These are phyloP conservation scores for Argyrosomus regius DNA, from an alignment of 2,797 vertebrate species.

Conservation along the genomic window DNA sequence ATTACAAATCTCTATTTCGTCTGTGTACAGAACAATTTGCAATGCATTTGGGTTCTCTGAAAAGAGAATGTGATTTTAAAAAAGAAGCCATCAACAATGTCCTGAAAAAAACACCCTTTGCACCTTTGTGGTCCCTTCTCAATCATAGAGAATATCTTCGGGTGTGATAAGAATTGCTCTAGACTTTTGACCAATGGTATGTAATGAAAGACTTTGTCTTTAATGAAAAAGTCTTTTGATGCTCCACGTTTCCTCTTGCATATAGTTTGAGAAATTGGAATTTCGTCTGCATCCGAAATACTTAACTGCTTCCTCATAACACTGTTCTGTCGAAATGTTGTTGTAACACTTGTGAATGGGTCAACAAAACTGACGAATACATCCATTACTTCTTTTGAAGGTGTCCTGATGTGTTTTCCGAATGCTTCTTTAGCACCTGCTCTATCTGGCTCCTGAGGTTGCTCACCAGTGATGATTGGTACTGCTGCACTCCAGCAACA, in stretches of 20 bases:
- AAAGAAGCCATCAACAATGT: no score
- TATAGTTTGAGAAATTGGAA: conserved; percentile 6
- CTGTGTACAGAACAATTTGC: no score
- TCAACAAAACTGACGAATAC: conserved; percentile 15
- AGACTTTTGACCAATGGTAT: conserved; percentile 46
- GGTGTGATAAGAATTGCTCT: conserved; percentile 43
- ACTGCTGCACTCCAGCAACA: no score
- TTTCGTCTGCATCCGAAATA: conserved; percentile 19
- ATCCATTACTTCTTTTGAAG: conserved; percentile 4
- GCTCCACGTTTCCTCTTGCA: conserved; percentile 19
- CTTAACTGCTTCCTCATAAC: conserved; percentile 20
- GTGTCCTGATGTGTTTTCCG: no score
- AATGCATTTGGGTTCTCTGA: conserved; percentile 43
- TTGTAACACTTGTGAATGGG: neutral
- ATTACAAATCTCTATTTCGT: no score
- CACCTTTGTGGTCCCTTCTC: conserved; percentile 26
- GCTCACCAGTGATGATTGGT: no score
- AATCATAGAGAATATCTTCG: conserved; percentile 38
- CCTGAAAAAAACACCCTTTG: no score
- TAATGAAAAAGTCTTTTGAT: conserved; percentile 35
- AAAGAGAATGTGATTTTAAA: conserved; percentile 47
- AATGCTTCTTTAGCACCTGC: no score
- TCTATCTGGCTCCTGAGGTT: no score
- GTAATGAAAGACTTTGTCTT: conserved; percentile 49
- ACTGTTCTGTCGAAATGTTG: conserved; percentile 18